These are phyloP conservation scores for Argynnis bischoffii DNA, from an alignment of 2,888 invertebrate genomes.

Conservation along the genomic window DNA sequence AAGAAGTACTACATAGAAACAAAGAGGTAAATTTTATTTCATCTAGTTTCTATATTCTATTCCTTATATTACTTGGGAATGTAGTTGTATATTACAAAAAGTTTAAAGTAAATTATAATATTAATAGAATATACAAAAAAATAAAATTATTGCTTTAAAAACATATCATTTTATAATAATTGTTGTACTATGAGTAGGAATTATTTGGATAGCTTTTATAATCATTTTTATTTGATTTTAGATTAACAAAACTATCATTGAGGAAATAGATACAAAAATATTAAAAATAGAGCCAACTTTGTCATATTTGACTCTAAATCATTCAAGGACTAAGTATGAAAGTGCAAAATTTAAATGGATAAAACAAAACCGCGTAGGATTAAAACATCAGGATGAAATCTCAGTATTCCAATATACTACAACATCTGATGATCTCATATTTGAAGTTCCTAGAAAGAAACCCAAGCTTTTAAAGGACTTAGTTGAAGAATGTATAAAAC, in stretches of 20 bases:
- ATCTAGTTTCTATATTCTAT: not conserved
- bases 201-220: not conserved
- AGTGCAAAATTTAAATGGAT: slow-evolving; percentile 60
- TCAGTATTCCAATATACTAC: slow-evolving; percentile 58
- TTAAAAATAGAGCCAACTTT: slow-evolving; percentile 55
- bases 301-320: slow-evolving; percentile 54
- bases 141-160: too few relatives aligned
- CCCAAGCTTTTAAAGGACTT: slow-evolving; percentile 38
- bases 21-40: slow-evolving; percentile 54
- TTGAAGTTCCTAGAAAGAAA: slow-evolving; percentile 43
- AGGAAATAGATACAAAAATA: slow-evolving; percentile 50
- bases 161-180: too few relatives aligned
- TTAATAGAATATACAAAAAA: too few relatives aligned
- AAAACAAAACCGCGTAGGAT: slow-evolving; percentile 49
- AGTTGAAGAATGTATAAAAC: slow-evolving; percentile 45
- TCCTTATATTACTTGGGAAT: not conserved
- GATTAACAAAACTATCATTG: slow-evolving; percentile 57
- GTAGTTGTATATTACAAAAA: not conserved
- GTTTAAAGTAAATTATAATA: too few relatives aligned
- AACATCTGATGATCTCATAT: slow-evolving; percentile 50
- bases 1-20: slow-evolving; percentile 58
- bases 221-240: slow-evolving; percentile 45
- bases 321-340: slow-evolving; percentile 54
- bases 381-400: slow-evolving; percentile 45
- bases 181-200: slow-evolving; percentile 1